These are phyloP conservation scores for Antrozous pallidus DNA, from an alignment of 2,797 vertebrate genomes.

Conservation along the genomic window DNA sequence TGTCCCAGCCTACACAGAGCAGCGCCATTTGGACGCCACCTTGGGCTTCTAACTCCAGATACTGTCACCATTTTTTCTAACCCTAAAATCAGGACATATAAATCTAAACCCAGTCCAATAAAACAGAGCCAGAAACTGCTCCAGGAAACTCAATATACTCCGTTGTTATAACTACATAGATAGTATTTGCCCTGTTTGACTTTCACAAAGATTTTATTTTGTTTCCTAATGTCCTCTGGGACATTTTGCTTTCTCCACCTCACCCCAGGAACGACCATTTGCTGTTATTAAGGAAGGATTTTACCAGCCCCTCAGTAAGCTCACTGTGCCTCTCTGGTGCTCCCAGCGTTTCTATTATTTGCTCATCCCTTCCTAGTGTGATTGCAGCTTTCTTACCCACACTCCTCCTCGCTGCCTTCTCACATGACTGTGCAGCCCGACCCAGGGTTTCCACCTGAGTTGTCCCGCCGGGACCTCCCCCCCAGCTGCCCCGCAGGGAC, in stretches of 20 bases:
- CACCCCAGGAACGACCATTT: neutral
- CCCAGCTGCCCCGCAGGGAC: neutral
- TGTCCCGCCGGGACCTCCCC: neutral
- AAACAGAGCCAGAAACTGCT: neutral
- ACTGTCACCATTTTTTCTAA: neutral
- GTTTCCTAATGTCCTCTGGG: neutral
- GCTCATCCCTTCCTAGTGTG: neutral
- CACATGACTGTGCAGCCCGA: neutral
- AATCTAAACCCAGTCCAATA: neutral
- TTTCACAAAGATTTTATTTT: neutral
- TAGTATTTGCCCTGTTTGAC: neutral
- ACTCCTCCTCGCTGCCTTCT: neutral
- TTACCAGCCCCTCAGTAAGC: neutral
- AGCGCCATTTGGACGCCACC: neutral
- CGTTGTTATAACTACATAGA: neutral
- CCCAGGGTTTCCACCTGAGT: neutral
- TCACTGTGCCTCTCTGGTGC: neutral
- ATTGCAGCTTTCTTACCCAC: too few relatives aligned
- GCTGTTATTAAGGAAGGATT: neutral
- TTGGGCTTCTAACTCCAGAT: neutral
- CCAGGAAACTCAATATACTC: neutral
- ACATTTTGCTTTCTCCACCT: neutral
- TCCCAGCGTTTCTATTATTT: neutral
- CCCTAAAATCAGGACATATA: neutral
- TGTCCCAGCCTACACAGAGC: accelerated